Conservation (phyloP, 1,140 invertebrate genomes). For the Holcopasites calliopsidis region DNA sequence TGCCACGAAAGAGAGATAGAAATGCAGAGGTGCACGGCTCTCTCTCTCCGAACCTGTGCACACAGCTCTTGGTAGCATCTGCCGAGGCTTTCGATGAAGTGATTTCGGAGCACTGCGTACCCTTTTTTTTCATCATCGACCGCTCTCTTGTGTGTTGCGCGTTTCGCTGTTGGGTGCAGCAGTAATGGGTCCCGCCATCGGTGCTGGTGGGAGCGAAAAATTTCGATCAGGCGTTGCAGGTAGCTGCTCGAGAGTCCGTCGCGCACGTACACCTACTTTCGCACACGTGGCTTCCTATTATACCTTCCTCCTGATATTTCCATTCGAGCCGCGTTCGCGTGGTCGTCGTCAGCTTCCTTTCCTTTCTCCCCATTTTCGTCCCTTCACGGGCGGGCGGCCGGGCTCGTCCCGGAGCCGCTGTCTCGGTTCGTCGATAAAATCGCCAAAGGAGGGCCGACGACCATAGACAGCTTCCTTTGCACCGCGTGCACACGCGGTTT, state of each 20-base stretch:
- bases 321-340: background rate
- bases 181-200: no score
- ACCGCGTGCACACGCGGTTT: conserved; percentile 31
- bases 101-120: conserved; percentile 64
- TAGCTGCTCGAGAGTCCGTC: conserved; percentile 27
- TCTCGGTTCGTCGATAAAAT: conserved; percentile 50
- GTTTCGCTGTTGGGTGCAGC: conserved; percentile 41
- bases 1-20: background rate
- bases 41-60: conserved; percentile 18
- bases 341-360: conserved; percentile 3
- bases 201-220: conserved; percentile 45
- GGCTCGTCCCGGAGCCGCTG: background rate
- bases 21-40: conserved; percentile 37
- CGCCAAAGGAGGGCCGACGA: conserved; percentile 36
- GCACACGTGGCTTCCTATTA: background rate
- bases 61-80: conserved; percentile 63
- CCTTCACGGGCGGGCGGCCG: no score
- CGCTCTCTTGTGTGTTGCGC: conserved; percentile 4
- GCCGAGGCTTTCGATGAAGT: conserved; percentile 67
- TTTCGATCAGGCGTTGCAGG: conserved; percentile 53
- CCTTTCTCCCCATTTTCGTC: no score
- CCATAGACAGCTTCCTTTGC: conserved; percentile 46
- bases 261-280: conserved; percentile 30
- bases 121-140: conserved; percentile 47
- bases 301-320: background rate